Percentiles rank a stretch among this genome's conserved stretches.
phyloP scores from a whole-genome alignment of 2,797 vertebrate genomes.

The Oryzias sinensis region DNA sequence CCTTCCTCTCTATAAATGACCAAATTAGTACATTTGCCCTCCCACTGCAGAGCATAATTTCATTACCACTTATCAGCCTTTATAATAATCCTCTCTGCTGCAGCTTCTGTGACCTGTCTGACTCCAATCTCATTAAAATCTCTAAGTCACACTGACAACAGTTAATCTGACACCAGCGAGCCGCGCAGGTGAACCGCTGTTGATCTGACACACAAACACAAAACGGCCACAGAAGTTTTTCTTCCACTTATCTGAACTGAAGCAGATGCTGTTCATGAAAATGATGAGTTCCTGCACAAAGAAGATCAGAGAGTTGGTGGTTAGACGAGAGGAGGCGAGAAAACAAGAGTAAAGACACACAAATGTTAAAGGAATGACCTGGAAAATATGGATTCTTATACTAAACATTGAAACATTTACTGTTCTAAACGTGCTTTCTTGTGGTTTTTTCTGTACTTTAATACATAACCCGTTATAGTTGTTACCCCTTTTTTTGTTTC shows the following conservation, averaged over 20 bases:
- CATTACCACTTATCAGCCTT: constrained; percentile 30
- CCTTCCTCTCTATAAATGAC: constrained; percentile 11
- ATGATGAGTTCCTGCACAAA: not conserved
- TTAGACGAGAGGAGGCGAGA: not conserved
- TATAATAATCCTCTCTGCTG: constrained; percentile 28
- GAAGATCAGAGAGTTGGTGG: not conserved
- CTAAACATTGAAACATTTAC: no score
- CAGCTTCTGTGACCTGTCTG: constrained; percentile 11
- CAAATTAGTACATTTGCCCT: constrained; percentile 1
- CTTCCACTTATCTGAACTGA: constrained; percentile 31
- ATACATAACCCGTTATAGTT: no score
- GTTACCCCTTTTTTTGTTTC: no score
- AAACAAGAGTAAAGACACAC: not conserved
- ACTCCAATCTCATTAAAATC: constrained; percentile 40
- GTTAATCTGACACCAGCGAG: constrained; percentile 18
- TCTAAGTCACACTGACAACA: constrained; percentile 16
- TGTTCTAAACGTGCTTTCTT: no score
- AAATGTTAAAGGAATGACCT: no score
- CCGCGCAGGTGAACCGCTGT: not conserved
- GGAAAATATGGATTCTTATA: no score
- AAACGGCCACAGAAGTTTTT: constrained; percentile 16
- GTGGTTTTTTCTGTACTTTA: no score
- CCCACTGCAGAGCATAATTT: constrained; percentile 5
- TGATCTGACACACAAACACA: constrained; percentile 23
- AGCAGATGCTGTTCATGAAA: constrained; percentile 14